Evolutionary conservation across 2,113 vertebrate species (phyloP).

Genomic region (Oxyura jamaicensis): DNA sequence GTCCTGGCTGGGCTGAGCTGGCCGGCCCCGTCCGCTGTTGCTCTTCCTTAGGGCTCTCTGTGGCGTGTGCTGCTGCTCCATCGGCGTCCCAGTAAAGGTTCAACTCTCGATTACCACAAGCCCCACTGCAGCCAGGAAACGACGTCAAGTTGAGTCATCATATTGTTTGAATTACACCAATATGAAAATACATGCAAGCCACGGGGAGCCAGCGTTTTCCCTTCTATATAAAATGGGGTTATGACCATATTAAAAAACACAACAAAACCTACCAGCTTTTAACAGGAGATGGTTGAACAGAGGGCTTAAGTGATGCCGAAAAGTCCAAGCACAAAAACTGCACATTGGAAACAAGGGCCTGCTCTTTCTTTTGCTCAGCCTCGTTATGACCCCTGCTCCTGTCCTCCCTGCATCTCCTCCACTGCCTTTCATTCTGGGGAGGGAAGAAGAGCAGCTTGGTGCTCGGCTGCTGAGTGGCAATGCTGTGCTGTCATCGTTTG

Average conservation of each 20-base stretch:
- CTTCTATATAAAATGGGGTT: slow-evolving; percentile 76
- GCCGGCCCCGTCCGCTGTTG: neutral
- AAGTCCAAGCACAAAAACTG: slow-evolving; percentile 4
- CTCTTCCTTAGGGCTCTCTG: neutral
- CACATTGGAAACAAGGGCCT: neutral
- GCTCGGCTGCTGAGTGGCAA: neutral
- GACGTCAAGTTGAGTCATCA: slow-evolving; percentile 59
- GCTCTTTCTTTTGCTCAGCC: neutral
- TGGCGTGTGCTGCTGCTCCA: slow-evolving; percentile 22
- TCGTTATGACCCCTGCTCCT: neutral
- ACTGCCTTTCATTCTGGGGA: neutral
- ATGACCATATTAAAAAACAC: slow-evolving; percentile 68
- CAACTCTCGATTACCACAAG: slow-evolving; percentile 38
- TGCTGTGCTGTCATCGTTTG: neutral
- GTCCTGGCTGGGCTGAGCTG: neutral
- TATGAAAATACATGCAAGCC: slow-evolving; percentile 77
- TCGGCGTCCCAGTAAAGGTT: slow-evolving; percentile 43
- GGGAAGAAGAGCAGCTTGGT: neutral
- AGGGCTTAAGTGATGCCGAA: slow-evolving; percentile 40
- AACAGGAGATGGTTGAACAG: slow-evolving; percentile 68
- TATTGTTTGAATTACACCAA: slow-evolving; percentile 78
- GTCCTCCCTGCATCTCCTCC: neutral
- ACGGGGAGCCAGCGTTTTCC: slow-evolving; percentile 72
- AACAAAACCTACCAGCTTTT: slow-evolving; percentile 65
- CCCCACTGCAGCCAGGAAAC: slow-evolving; percentile 60